phyloP scores from a whole-genome alignment of 2,888 invertebrate genomes.

The Steinernema carpocapsae region DNA sequence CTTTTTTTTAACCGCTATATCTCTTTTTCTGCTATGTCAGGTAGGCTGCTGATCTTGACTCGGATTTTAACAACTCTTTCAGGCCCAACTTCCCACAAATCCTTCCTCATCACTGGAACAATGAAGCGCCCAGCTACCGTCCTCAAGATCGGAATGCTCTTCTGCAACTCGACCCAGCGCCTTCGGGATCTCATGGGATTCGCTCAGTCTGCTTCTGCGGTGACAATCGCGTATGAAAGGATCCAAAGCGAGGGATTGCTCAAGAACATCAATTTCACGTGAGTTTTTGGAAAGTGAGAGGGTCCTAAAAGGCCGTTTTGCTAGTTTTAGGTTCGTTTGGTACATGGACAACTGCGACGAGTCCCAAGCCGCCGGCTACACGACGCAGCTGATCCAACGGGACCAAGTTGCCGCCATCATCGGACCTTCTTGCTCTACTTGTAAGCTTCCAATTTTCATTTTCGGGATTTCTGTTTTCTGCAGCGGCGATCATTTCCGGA shows the following conservation, averaged over 20 bases:
- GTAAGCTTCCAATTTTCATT: constrained; percentile 34
- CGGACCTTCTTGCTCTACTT: constrained; percentile 50
- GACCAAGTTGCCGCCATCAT: constrained; percentile 50
- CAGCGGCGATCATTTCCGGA: constrained; percentile 40
- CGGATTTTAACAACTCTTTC: too few species aligned
- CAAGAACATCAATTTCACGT: constrained; percentile 45
- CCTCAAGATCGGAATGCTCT: constrained; percentile 42
- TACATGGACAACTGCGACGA: constrained; percentile 57
- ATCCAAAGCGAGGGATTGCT: constrained; percentile 44
- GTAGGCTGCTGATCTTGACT: too few species aligned
- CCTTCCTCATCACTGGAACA: too few species aligned
- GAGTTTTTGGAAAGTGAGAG: too few species aligned
- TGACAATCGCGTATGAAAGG: constrained; percentile 45
- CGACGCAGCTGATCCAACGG: constrained; percentile 42
- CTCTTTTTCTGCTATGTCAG: too few species aligned
- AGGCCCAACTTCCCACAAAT: too few species aligned
- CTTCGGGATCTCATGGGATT: constrained; percentile 45
- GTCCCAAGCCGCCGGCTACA: constrained; percentile 48
- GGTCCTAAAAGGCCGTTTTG: neutral
- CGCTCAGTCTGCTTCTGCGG: constrained; percentile 49
- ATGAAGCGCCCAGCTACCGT: too few species aligned
- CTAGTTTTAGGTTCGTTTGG: constrained; percentile 46
- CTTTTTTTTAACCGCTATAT: too few species aligned
- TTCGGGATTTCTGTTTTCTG: constrained; percentile 30
- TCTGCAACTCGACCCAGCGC: constrained; percentile 36